Evolutionary conservation across 2,797 vertebrate species (phyloP).

Genomic region (Psittacula echo): DNA sequence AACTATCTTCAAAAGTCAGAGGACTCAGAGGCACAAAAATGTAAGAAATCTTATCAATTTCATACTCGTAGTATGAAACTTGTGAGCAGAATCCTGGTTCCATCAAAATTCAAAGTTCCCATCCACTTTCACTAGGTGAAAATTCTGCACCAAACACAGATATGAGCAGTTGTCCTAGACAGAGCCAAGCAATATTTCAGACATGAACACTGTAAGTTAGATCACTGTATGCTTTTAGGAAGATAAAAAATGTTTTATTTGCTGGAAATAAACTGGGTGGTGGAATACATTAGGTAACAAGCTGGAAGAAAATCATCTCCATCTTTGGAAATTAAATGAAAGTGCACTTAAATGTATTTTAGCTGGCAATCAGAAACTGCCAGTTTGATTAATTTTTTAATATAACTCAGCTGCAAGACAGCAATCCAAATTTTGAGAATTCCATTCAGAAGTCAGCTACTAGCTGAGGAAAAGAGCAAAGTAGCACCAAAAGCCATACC

Average conservation of each 20-base stretch:
- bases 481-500: not conserved
- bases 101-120: not conserved
- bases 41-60: not conserved
- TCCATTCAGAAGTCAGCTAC: not conserved
- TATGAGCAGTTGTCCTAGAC: not conserved
- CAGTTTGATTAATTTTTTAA: not conserved
- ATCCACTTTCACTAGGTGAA: not conserved
- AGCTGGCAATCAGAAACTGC: not conserved
- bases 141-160: not conserved
- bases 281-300: not conserved
- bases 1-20: not conserved
- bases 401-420: not conserved
- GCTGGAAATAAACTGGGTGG: not conserved
- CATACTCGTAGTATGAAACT: not conserved
- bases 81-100: not conserved
- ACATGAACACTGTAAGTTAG: not conserved
- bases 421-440: not conserved
- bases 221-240: not conserved
- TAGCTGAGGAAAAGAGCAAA: not conserved
- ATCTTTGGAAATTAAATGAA: conserved; percentile 15
- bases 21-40: not conserved
- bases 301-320: not conserved
- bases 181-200: not conserved
- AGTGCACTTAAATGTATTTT: not conserved
- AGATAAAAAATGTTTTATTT: not conserved